phyloP scores from a whole-genome alignment of 1,140 invertebrate genomes.

The Periplaneta americana region DNA sequence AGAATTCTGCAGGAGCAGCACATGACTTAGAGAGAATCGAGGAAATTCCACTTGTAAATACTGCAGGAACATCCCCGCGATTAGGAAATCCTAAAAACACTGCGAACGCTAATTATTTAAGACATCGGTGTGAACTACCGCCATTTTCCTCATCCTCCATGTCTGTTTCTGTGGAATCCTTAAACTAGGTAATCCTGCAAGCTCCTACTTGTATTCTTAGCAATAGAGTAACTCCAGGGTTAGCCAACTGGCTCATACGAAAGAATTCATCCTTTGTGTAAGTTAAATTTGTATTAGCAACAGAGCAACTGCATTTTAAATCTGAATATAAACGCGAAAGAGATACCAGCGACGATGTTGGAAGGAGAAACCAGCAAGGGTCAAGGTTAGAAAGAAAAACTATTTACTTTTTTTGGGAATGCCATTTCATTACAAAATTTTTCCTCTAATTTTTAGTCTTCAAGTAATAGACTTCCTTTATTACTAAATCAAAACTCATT shows the following conservation, averaged over 20 bases:
- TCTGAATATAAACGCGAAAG: too few relatives aligned
- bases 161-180: constrained; percentile 41
- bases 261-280: too few relatives aligned
- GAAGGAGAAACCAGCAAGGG: too few relatives aligned
- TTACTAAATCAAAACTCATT: too few relatives aligned
- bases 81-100: constrained; percentile 34
- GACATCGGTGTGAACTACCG: constrained; percentile 5
- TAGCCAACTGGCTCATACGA: not conserved
- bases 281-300: too few relatives aligned
- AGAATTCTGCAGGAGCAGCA: constrained; percentile 63
- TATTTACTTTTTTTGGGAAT: too few relatives aligned
- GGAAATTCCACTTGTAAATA: constrained; percentile 45
- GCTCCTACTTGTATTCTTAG: not conserved
- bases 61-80: not conserved
- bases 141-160: constrained; percentile 28
- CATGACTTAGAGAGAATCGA: constrained; percentile 65
- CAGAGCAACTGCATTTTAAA: too few relatives aligned
- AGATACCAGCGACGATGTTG: too few relatives aligned
- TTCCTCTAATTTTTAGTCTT: too few relatives aligned
- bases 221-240: not conserved
- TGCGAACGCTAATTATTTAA: constrained; percentile 2
- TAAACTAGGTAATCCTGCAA: constrained; percentile 15
- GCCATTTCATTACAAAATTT: too few relatives aligned
- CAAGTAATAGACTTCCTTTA: too few relatives aligned
- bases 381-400: too few relatives aligned